A percentile compares a stretch with the other conserved stretches of the same genome.
Evolutionary conservation across 2,888 invertebrate genomes (phyloP).

Genomic region (Dione juno): DNA sequence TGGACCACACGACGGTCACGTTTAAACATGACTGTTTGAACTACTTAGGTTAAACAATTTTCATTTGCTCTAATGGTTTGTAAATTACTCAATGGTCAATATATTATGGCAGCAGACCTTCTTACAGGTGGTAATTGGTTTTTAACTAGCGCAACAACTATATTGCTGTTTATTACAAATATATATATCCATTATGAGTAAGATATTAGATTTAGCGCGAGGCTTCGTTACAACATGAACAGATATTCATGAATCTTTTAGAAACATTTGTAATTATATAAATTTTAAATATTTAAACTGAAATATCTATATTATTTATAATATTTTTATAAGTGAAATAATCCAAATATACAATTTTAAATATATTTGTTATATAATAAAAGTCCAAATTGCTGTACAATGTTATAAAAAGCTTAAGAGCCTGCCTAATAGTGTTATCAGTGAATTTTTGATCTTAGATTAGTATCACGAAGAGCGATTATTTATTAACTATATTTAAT

Average conservation of each 20-base stretch:
- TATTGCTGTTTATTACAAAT: conserved; percentile 19
- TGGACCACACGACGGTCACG: conserved; percentile 13
- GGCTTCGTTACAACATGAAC: background rate
- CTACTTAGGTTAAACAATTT: conserved; percentile 52
- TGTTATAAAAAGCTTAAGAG: too few relatives aligned
- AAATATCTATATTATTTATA: too few relatives aligned
- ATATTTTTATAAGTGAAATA: too few relatives aligned
- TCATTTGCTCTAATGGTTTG: conserved; percentile 54
- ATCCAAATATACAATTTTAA: too few relatives aligned
- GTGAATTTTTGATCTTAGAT: too few relatives aligned
- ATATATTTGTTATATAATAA: too few relatives aligned
- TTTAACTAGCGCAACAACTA: conserved; percentile 33
- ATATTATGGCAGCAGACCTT: conserved; percentile 27
- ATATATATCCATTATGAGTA: conserved; percentile 4
- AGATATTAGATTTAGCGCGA: conserved; percentile 3
- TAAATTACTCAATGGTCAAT: conserved; percentile 36
- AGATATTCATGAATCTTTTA: background rate
- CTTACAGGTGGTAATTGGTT: conserved; percentile 30
- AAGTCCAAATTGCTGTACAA: too few relatives aligned
- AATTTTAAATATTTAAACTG: conserved; percentile 49
- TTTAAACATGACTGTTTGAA: conserved; percentile 25
- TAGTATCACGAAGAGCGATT: too few relatives aligned
- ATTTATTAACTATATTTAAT: too few relatives aligned
- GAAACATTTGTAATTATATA: background rate
- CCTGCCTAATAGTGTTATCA: too few relatives aligned